Evolutionary conservation across 2,113 vertebrate genomes (phyloP), one percentile per base, ranked within the genome.

Genomic region (Hippocampus guttulatus): DNA sequence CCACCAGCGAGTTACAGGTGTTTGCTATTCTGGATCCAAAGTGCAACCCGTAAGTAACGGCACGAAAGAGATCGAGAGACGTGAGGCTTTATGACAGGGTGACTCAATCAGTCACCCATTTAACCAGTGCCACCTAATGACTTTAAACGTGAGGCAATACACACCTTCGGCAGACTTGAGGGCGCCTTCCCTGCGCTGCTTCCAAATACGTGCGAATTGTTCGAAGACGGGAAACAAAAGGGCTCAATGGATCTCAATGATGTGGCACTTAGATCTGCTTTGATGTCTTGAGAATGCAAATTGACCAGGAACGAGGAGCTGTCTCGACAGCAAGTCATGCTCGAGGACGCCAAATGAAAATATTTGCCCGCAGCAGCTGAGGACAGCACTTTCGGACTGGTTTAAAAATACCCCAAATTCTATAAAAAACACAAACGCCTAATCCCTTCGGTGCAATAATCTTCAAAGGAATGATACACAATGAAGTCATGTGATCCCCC

Each of bases 271-370:
- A 84, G 68, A 18, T 60, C 60, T 3, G 61, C 91, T 92, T 91
- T 92, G 87, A 92, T 82, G 84, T 88, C 61, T 86, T 88, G 81
- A 87, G 84, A 81, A 84, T 81, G 87, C 74, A 82, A 85, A 86
- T 86, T 65, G 49, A 21, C 68, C 45, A 58, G 20, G 23, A 58
- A 78, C 71, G 3, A 41, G 33, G 68, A 27, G 64, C 21, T 1
- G 47, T 47, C 64, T 21, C 81, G 67, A 67, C 77, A 68, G 20
- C 69, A 61, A 70, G 76, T 62, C 67, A 40, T 49, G 68, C 70
- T 55, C 70, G 49, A 67, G 78, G 79, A 83, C 70, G 52, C 51
- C 73, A 40, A 64, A 70, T 33, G 68, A 70, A 75, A 72, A 76
- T 9, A 83, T 85, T 73, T 75, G 79, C 74, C 79, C 21, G 49